These are phyloP conservation scores for Pedionomus torquatus DNA, from an alignment of 2,113 vertebrate genomes.

Conservation along the genomic window DNA sequence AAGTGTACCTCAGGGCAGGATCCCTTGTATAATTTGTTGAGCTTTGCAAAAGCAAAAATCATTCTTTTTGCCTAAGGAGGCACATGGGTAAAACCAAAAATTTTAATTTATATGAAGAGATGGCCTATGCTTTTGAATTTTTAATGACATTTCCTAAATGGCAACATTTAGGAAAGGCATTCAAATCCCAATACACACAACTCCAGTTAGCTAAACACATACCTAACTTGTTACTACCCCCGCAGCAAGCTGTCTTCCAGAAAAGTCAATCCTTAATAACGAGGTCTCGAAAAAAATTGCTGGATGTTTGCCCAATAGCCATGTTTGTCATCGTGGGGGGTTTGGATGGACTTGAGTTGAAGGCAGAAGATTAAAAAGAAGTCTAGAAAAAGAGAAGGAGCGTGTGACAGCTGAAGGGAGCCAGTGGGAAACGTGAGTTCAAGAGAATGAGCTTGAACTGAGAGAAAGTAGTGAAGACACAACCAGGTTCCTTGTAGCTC, in stretches of 20 bases:
- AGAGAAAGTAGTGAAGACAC: background rate
- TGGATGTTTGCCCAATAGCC: background rate
- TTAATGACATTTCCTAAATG: background rate
- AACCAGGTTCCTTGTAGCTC: background rate
- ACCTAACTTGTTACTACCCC: background rate
- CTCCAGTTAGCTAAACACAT: background rate
- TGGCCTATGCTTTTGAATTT: background rate
- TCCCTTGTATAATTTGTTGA: constrained; percentile 8
- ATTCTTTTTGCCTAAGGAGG: background rate
- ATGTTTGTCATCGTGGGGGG: accelerated
- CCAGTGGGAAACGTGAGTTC: background rate
- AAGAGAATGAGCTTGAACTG: background rate
- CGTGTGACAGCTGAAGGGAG: background rate
- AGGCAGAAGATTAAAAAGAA: background rate
- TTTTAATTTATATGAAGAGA: background rate
- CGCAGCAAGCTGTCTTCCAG: background rate
- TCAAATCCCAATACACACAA: background rate
- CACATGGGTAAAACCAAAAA: background rate
- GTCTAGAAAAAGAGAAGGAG: background rate
- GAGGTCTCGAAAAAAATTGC: background rate
- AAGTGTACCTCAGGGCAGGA: constrained; percentile 10
- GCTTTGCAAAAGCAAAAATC: background rate
- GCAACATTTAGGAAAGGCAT: background rate
- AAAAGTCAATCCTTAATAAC: background rate
- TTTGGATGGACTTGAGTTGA: background rate